Percentiles rank a stretch among this genome's conserved stretches.
These are phyloP conservation scores for Cotesia chilonis DNA, from an alignment of 1,140 invertebrate species.

Conservation along the genomic window DNA sequence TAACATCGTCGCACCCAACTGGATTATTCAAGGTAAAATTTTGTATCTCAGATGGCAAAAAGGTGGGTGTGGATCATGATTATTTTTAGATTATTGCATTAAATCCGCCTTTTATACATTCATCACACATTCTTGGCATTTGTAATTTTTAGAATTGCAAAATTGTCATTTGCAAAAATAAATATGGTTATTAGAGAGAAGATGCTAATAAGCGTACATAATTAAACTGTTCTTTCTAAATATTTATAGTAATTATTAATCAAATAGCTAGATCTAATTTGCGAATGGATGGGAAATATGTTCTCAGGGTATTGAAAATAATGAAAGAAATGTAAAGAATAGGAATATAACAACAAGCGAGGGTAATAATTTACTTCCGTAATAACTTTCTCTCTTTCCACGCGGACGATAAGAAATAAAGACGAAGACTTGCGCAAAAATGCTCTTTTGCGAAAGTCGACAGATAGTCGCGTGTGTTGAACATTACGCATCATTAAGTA, in stretches of 20 bases:
- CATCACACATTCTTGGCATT: not conserved
- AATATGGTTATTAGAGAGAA: not conserved
- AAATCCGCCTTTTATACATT: conserved; percentile 9
- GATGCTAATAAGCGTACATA: not conserved
- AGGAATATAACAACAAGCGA: conserved; percentile 8
- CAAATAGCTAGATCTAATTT: not conserved
- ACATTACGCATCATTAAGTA: not conserved
- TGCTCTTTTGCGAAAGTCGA: conserved; percentile 26
- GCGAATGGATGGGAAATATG: not conserved
- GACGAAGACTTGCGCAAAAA: conserved; percentile 38
- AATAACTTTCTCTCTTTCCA: conserved; percentile 42
- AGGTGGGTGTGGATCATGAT: conserved; percentile 12
- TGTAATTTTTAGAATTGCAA: not conserved
- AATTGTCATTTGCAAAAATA: conserved; percentile 8
- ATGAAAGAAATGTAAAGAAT: conserved; percentile 14
- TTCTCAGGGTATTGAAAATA: conserved; percentile 34
- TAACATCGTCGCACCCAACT: too few relatives aligned
- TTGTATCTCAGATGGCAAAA: conserved; percentile 4
- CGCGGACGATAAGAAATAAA: conserved; percentile 42
- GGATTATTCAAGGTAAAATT: not conserved
- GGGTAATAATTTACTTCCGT: conserved; percentile 47
- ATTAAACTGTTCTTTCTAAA: not conserved
- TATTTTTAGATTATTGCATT: conserved; percentile 18
- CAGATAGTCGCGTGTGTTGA: not conserved
- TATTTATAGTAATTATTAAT: not conserved